Base-by-base conservation (phyloP, 2,888 invertebrate genomes). In the Drosophila limbata region DNA sequence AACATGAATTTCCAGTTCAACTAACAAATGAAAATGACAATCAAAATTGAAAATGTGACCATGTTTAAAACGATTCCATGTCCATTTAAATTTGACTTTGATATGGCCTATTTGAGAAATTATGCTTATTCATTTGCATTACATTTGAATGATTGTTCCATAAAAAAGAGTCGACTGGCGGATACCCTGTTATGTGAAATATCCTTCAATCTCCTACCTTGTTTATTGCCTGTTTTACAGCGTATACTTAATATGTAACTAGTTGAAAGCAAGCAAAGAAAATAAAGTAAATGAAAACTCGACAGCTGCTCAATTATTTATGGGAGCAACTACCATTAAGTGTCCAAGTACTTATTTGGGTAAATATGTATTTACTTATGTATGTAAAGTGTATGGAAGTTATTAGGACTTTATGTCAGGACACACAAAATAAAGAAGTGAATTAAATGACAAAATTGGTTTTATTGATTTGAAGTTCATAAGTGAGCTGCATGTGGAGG, bases 1-100 rank as follows among this genome's bases (percentile, higher is more conserved):
- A 56, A 39, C 42, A 25, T n/a, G 31, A 60, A 60, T 33, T 42
- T 63, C 47, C 51, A 52, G 51, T 47, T 73, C 42, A 63, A 42
- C 52, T 62, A 66, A 39, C 33, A 44, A 35, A 63, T 33, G 35
- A n/a, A 72, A 59, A 19, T 55, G 53, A 40, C 44, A 37, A 19
- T 42, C 44, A 33, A 57, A 60, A 74, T 72, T 72, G 77, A 72
- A 76, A 77, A 65, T 53, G 59, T 40, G 52, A 28, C 39, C 57
- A 59, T 33, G 45, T 56, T 55, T 50, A 19, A 19, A 17, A 55
- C 37, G 40, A 9, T 61, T 21, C 28, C 44, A 8, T 37, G 37
- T 50, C 69, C 50, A 68, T 67, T 42, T 68, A 48, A 21, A 35
- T 17, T 35, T 33, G 19, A 35, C 47, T 37, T 51, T 50, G 60